A percentile compares a stretch with the other conserved stretches of the same genome.
phyloP scores from a whole-genome alignment of 2,113 vertebrate genomes.

The Crotophaga sulcirostris region DNA sequence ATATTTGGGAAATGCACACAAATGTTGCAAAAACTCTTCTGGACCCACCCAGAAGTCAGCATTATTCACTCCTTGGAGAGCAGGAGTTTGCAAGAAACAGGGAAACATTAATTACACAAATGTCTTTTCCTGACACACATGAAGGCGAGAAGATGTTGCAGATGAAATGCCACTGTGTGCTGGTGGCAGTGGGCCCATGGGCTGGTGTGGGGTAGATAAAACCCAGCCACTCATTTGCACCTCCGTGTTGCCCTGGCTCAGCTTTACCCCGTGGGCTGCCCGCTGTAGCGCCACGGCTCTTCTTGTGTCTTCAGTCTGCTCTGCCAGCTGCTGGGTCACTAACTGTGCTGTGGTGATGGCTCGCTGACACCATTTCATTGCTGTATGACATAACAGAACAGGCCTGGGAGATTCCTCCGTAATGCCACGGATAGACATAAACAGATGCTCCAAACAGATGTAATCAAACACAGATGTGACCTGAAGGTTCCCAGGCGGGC shows the following conservation, averaged over 20 bases:
- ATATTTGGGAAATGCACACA: not conserved
- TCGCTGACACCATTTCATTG: not conserved
- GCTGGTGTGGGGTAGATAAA: rapidly evolving
- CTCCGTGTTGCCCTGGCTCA: rapidly evolving
- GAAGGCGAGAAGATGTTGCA: not conserved
- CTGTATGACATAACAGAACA: not conserved
- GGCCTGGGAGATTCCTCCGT: not conserved
- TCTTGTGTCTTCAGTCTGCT: rapidly evolving
- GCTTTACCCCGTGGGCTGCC: too few relatives aligned
- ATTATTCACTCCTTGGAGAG: not conserved
- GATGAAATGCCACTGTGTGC: not conserved
- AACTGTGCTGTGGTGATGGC: not conserved
- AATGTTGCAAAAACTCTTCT: not conserved
- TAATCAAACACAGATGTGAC: slow-evolving; percentile 52
- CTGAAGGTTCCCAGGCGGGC: not conserved
- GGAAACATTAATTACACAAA: not conserved
- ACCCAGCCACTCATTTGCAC: not conserved
- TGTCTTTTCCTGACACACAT: not conserved
- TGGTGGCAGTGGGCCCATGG: not conserved
- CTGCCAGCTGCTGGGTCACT: rapidly evolving
- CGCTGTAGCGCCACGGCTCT: rapidly evolving
- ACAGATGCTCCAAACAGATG: slow-evolving; percentile 29
- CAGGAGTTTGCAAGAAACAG: not conserved
- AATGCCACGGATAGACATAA: slow-evolving; percentile 39
- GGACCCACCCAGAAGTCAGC: not conserved